Percentiles rank a stretch among this genome's conserved stretches.
Conservation (phyloP, 2,113 vertebrate genomes). For the Bubo bubo region DNA sequence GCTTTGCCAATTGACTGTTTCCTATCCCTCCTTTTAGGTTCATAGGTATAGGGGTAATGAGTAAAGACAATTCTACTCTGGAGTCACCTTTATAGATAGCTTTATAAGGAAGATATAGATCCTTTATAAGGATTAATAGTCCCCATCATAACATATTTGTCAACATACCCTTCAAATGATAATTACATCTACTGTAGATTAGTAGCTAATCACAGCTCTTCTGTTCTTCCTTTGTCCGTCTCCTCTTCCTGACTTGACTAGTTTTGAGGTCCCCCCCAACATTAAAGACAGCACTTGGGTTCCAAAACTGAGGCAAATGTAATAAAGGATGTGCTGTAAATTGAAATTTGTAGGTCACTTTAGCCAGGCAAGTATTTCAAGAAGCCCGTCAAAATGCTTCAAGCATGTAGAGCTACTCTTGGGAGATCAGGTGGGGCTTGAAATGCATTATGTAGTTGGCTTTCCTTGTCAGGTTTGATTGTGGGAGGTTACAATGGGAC, state of each 20-base stretch:
- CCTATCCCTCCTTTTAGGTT: slow-evolving; percentile 7
- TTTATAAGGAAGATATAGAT: too few species aligned
- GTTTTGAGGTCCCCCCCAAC: neutral
- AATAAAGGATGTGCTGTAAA: neutral
- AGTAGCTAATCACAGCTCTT: neutral
- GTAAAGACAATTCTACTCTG: neutral
- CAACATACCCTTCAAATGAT: neutral
- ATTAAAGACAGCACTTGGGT: neutral
- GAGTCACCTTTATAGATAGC: neutral
- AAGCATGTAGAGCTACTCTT: neutral
- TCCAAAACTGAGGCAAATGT: neutral
- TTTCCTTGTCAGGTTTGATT: slow-evolving; percentile 69
- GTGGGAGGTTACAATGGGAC: neutral
- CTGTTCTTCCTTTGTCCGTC: neutral
- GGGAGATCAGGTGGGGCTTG: slow-evolving; percentile 10
- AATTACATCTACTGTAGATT: neutral
- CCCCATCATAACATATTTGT: neutral
- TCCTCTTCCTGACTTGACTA: neutral
- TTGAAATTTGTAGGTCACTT: neutral
- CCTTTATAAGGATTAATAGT: neutral
- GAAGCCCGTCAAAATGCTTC: neutral
- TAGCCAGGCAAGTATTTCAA: neutral
- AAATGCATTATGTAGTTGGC: slow-evolving; percentile 62
- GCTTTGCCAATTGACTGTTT: neutral
- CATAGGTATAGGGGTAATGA: neutral